Evolutionary conservation across 37 sponge, comb jelly and placozoan species (phyloP).

Genomic region (Chondrosia reniformis): DNA sequence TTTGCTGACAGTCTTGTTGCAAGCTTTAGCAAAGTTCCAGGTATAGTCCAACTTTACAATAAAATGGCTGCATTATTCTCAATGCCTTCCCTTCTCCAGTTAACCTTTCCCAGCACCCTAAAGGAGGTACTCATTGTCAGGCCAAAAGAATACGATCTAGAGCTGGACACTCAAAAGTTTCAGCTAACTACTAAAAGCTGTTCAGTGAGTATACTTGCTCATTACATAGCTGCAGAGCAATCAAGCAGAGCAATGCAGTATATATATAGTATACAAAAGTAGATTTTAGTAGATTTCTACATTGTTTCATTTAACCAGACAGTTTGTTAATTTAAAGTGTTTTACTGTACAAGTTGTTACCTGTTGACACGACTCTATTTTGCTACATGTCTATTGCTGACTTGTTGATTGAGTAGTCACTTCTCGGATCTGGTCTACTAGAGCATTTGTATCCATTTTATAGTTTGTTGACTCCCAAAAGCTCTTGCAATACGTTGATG

Average conservation of each 20-base stretch:
- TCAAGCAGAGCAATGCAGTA: no score
- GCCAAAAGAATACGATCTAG: background rate
- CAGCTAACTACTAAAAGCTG: no score
- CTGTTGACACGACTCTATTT: no score
- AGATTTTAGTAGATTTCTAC: no score
- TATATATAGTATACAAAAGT: no score
- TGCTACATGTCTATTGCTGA: no score
- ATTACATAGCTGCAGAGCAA: no score
- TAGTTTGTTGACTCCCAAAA: background rate
- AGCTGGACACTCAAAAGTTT: background rate
- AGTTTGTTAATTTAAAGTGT: no score
- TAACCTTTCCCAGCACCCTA: background rate
- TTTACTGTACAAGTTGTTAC: no score
- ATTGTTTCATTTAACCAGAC: no score
- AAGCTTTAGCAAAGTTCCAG: constrained; percentile 51
- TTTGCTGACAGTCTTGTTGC: constrained; percentile 25
- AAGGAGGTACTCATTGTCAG: background rate
- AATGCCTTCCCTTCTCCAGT: background rate
- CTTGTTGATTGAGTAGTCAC: no score
- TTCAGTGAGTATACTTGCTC: no score
- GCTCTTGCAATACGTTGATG: constrained; percentile 31
- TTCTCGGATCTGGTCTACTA: background rate
- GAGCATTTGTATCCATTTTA: constrained; percentile 29
- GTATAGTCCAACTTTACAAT: constrained; percentile 25
- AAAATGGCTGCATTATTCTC: background rate